Evolutionary conservation across 1,140 invertebrate species (phyloP).

Genomic region (Drosophila sp.): DNA sequence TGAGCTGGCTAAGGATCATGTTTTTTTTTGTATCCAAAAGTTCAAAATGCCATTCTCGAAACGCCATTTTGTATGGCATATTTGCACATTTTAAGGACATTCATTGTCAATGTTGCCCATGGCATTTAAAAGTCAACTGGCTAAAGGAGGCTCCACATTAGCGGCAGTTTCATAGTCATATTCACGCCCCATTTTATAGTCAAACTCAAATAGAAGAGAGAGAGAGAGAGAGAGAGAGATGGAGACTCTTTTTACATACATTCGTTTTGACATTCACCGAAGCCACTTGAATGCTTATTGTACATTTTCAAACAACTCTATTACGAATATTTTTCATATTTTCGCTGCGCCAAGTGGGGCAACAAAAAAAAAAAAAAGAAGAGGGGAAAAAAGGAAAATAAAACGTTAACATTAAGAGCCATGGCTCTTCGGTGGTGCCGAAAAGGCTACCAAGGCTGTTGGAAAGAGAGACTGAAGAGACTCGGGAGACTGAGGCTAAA

Average conservation of each 20-base stretch:
- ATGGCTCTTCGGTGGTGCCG: constrained; percentile 50
- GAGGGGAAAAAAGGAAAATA: constrained; percentile 11
- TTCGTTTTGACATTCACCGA: constrained; percentile 48
- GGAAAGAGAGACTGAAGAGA: neutral
- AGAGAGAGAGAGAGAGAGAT: too few species aligned
- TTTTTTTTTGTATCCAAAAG: neutral
- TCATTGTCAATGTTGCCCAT: constrained; percentile 25
- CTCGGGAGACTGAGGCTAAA: constrained; percentile 30
- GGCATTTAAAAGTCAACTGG: constrained; percentile 8
- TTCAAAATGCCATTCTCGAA: neutral
- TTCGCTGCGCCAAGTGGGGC: constrained; percentile 62
- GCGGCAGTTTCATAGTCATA: constrained; percentile 32
- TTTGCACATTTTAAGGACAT: neutral
- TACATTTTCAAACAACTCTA: constrained; percentile 82
- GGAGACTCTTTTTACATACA: neutral
- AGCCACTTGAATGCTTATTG: constrained; percentile 80
- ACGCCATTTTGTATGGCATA: neutral
- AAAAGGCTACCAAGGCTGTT: constrained; percentile 53
- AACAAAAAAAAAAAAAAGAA: constrained; percentile 29
- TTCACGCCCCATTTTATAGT: neutral
- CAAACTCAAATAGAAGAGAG: neutral
- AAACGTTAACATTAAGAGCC: constrained; percentile 76
- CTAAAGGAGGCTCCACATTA: constrained; percentile 48
- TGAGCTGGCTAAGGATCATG: neutral
- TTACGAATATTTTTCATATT: constrained; percentile 82